Evolutionary conservation across 2,797 vertebrate species (phyloP), one percentile per base, ranked within the genome.

Genomic region (Phylloscopus collybita): DNA sequence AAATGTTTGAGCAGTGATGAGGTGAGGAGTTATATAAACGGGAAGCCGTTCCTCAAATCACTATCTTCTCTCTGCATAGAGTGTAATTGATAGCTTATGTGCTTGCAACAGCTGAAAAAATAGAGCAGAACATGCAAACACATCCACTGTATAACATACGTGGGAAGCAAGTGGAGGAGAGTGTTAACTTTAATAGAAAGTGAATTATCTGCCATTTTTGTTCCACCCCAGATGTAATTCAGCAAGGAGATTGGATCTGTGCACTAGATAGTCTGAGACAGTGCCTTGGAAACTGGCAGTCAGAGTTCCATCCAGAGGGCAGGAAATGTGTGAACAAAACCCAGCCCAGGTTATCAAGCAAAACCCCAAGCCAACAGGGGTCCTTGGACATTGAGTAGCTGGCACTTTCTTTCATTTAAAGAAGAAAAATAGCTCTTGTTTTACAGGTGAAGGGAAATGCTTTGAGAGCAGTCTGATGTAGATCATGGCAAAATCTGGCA

Each of bases 101-200:
- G 73, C 97, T 96, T 70, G 30, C 59, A 89, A 62, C 98, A 98
- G 98, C 98, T 98, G 98, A 97, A 97, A 97, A 97, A 98, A 98
- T 95, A 98, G 81, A 92, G 80, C 84, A 83, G 86, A 89, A 95
- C 95, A 93, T 88, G 93, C 93, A 88, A 96, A 76, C 92, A 90
- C 8, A 0, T 92, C 90, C 89, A 57, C 92, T 86, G 86, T 94
- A 45, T 91, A 91, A 88, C 92, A 90, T 95, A 93, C 36, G 13
- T 45, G 88, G 92, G 96, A 96, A 97, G 97, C 50, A 69, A 95
- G 93, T 92, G 59, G 91, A 95, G 90, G 90, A 94, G 86, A 81
- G 90, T 75, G 95, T 97, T 91, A 95, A 92, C 95, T 96, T 92
- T 91, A 92, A 95, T 93, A 95, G 95, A 96, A 95, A 96, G 88